These are phyloP conservation scores for Mobula hypostoma DNA, from an alignment of 2,113 vertebrate genomes.

Conservation along the genomic window DNA sequence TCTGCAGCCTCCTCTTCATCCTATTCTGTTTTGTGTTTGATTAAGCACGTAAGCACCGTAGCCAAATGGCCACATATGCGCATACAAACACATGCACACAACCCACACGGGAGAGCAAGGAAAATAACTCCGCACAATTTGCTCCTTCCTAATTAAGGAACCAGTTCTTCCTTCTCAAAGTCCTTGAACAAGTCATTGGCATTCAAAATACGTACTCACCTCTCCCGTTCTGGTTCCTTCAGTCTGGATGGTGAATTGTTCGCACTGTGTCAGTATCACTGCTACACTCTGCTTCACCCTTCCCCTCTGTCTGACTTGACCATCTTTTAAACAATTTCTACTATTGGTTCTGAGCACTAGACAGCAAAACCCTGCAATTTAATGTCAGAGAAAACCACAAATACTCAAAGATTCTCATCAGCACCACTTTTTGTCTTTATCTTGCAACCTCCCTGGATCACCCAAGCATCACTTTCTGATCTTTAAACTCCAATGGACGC, in stretches of 20 bases:
- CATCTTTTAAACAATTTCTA: background rate
- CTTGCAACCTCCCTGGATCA: background rate
- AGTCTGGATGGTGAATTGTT: background rate
- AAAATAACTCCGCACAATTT: background rate
- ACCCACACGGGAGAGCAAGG: background rate
- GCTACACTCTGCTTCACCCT: background rate
- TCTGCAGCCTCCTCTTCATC: no score
- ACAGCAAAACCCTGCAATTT: background rate
- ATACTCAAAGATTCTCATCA: background rate
- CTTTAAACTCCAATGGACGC: background rate
- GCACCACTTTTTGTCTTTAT: background rate
- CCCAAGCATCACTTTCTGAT: background rate
- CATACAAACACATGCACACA: background rate
- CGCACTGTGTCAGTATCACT: background rate
- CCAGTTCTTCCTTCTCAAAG: background rate
- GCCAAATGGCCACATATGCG: background rate
- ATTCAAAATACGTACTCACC: background rate
- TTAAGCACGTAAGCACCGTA: background rate
- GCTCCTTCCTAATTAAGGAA: background rate
- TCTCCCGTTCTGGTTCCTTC: background rate
- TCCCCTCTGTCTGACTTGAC: background rate
- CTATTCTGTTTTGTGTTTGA: no score
- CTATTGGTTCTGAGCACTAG: background rate
- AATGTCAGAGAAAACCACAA: background rate
- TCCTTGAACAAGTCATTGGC: background rate